Base-by-base conservation (phyloP, 2,888 invertebrate genomes). In the Dasypogon diadema region DNA sequence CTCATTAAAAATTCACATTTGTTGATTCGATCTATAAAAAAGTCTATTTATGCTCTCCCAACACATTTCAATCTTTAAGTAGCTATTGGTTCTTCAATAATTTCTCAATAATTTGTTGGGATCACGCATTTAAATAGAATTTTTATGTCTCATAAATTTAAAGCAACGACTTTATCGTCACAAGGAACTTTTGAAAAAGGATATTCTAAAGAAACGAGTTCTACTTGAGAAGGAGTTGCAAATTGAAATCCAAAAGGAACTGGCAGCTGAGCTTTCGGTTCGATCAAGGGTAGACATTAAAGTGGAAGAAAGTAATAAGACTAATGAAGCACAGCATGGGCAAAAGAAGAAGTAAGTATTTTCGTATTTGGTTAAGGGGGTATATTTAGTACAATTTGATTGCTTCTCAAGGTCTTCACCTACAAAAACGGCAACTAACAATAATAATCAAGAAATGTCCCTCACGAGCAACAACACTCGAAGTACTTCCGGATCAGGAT, bases 171-270 rank as follows among this genome's bases (percentile, higher is more conserved):
- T 96, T 21, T 92, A 93, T 84, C 91, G 94, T 81, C 97, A 97
- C 82, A 97, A 97, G 83, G 97, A 97, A 84, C 88, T 93, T 80
- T 90, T 98, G 60, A 97, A 97, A 85, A 97, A 95, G 83, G 97
- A 97, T 82, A 98, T 98, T 79, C 89, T 97, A 78, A 93, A 96
- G 82, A 97, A 97, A 83, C 89, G 98, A 79, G 94, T 94, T 1
- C 87, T 95, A 14, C 89, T 98, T 75, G 96, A 97, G 83, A 94
- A 95, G 81, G 95, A 95, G 84, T 88, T 98, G 76, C 94, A 95
- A 81, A 92, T 93, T 78, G 95, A 97, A 84, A 96, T 98, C 83
- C 95, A 95, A 73, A 91, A 91, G 83, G 94, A 95, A 84, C 88
- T 95, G 16, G 91, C 92, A 0, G 89, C 90, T 54, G 93, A 93